These are phyloP conservation scores for Catocala fraxini DNA, from an alignment of 2,888 invertebrate species.

Conservation along the genomic window DNA sequence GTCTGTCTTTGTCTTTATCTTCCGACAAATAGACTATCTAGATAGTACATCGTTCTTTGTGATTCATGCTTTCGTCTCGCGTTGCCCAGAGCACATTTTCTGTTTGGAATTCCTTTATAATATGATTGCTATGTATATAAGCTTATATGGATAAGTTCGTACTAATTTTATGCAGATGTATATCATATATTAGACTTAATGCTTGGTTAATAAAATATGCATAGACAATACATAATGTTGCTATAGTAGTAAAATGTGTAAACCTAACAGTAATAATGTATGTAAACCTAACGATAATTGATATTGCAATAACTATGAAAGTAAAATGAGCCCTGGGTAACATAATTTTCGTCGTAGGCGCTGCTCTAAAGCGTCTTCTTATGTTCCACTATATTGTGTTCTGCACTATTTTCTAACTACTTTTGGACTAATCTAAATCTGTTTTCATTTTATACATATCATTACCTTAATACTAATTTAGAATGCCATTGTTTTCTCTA, in stretches of 20 bases:
- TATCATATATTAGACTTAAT: too few relatives aligned
- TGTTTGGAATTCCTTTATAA: neutral
- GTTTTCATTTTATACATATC: constrained; percentile 5
- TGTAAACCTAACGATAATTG: neutral
- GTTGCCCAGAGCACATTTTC: constrained; percentile 47
- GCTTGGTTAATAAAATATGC: too few relatives aligned
- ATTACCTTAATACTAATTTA: constrained; percentile 4
- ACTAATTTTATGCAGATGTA: too few relatives aligned
- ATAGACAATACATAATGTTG: too few relatives aligned
- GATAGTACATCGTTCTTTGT: constrained; percentile 45
- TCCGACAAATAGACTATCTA: constrained; percentile 57
- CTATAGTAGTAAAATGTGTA: too few relatives aligned
- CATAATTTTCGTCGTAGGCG: constrained; percentile 23
- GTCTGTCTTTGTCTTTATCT: constrained; percentile 60
- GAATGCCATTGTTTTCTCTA: neutral
- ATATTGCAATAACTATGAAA: neutral
- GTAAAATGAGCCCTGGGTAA: constrained; percentile 47
- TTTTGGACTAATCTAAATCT: constrained; percentile 4
- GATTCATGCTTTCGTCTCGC: constrained; percentile 45
- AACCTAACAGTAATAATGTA: too few relatives aligned
- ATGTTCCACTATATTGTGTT: constrained; percentile 14
- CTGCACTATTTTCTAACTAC: constrained; percentile 10
- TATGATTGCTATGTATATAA: neutral
- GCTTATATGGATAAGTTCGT: too few relatives aligned
- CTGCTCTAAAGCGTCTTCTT: constrained; percentile 7